Evolutionary conservation across 2,888 invertebrate genomes (phyloP), one percentile per base, ranked within the genome.

Genomic region (Idaea dimidiata): DNA sequence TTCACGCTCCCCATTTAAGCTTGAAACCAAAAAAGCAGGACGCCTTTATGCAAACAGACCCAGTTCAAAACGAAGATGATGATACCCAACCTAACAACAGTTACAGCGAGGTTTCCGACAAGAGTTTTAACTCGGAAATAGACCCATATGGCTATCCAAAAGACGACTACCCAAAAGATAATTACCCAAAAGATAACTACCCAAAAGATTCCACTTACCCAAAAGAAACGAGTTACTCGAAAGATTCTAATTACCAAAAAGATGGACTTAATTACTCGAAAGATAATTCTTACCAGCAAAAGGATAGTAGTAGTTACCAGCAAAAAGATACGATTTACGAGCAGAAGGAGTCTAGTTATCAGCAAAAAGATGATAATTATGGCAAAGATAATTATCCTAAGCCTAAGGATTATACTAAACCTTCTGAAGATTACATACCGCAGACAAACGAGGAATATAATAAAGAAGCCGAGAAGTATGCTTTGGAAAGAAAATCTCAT

Each of bases 1-100:
- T 8, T 4, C 65, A 66, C 24, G 58, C 61, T 54, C 0, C 62
- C 59, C 0, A 53, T 58, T 6, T 58, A 33, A 8, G 59, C 56
- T 17, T 62, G 0, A 91, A 86, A 63, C 88, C 91, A 0, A 83
- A 84, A 31, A 93, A 91, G 54, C 92, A 92, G 54, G 93, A 93
- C 64, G 93, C 93, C 0, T 78, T 88, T 59, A 93, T 93, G 89
- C 93, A 93, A 67, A 93, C 93, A 0, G 93, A 93, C 64, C 91
- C 93, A 0, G 80, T 88, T 0, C 79, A 78, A 0, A 83, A 82
- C 0, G 89, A 88, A 3, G 91, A 88, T 4, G 89, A 89, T 2
- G 86, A 87, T 1, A 78, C 81, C 0, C 82, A 83, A 60, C 81
- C 83, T 0, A 84, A 85, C 69, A 84, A 84, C 65, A 83, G 79